Evolutionary conservation across 2,797 vertebrate species (phyloP).

Genomic region (Picus viridis): DNA sequence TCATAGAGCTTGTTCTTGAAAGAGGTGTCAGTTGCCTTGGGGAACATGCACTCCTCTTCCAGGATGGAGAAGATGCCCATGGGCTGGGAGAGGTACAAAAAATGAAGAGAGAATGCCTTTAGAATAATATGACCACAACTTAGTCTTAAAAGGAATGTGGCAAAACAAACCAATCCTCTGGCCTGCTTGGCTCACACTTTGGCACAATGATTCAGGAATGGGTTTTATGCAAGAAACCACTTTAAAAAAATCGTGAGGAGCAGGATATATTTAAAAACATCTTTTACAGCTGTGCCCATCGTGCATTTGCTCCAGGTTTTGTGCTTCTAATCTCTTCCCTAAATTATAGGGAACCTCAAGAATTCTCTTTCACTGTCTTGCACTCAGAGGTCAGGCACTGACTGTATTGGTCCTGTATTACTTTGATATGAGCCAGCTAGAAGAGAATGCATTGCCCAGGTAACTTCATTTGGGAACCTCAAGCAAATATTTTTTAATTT

Average conservation of each 20-base stretch:
- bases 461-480: not conserved
- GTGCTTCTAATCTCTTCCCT: not conserved
- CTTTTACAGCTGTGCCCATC: not conserved
- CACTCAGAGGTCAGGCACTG: not conserved
- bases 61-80: slow-evolving; percentile 73
- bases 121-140: not conserved
- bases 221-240: not conserved
- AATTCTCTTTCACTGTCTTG: not conserved
- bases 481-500: not conserved
- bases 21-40: slow-evolving; percentile 59
- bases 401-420: not conserved
- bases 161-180: not conserved
- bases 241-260: not conserved
- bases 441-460: not conserved
- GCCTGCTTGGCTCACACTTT: not conserved
- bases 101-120: not conserved
- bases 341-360: not conserved
- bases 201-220: not conserved
- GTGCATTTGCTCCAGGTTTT: not conserved
- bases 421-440: not conserved
- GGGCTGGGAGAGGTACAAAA: slow-evolving; percentile 14
- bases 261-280: not conserved
- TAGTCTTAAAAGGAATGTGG: not conserved
- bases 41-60: slow-evolving; percentile 73
- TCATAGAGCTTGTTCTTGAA: slow-evolving; percentile 68